Evolutionary conservation across 2,888 invertebrate species (phyloP).

Genomic region (Agriotes lineatus): DNA sequence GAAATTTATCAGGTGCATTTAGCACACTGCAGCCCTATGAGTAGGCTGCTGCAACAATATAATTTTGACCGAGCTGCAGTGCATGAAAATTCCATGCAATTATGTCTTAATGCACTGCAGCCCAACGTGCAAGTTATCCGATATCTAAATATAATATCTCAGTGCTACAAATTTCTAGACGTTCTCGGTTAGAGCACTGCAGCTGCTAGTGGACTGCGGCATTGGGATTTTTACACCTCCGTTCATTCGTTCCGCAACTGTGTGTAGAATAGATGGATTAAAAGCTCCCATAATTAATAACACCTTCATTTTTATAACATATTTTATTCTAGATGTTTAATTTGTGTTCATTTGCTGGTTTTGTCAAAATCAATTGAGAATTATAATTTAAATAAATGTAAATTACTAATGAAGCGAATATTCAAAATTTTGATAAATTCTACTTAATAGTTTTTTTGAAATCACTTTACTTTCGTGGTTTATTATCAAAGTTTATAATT

Average conservation of each 20-base stretch:
- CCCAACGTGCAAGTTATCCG: constrained; percentile 49
- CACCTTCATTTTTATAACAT: too few species aligned
- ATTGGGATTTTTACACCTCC: constrained; percentile 55
- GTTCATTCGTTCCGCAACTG: constrained; percentile 53
- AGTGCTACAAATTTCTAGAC: constrained; percentile 25
- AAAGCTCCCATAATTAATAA: too few species aligned
- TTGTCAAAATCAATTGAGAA: too few species aligned
- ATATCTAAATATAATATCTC: constrained; percentile 26
- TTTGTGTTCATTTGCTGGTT: too few species aligned
- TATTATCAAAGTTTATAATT: too few species aligned
- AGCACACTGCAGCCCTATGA: too few species aligned
- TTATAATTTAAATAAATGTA: too few species aligned
- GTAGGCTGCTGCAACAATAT: too few species aligned
- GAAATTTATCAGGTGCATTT: constrained; percentile 5
- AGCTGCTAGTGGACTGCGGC: constrained; percentile 53
- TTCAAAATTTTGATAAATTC: too few species aligned
- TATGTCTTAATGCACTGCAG: constrained; percentile 32
- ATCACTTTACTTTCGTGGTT: constrained; percentile 54
- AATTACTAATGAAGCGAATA: too few species aligned
- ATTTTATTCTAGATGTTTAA: too few species aligned
- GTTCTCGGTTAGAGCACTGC: constrained; percentile 21
- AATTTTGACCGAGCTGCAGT: constrained; percentile 32
- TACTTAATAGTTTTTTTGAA: too few species aligned
- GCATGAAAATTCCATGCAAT: constrained; percentile 18
- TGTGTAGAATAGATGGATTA: constrained; percentile 56